Conservation (phyloP, 2,888 invertebrate species). For the Eupithecia dodoneata region DNA sequence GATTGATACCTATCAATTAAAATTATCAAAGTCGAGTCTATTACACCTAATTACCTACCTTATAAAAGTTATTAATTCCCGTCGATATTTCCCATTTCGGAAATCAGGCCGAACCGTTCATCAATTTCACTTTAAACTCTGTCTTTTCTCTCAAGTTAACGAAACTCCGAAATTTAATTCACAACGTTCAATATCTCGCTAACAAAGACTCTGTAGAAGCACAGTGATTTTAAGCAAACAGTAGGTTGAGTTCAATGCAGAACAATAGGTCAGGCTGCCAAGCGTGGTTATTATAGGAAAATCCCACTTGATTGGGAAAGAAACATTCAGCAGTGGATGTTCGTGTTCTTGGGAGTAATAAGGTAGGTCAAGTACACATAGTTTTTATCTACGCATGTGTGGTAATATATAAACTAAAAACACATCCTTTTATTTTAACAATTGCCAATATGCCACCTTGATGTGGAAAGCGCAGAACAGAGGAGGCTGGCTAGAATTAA, state of each 20-base stretch:
- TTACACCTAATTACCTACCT: background rate
- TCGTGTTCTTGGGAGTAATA: no score
- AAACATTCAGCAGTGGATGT: no score
- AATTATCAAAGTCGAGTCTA: background rate
- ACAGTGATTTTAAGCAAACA: conserved; percentile 11
- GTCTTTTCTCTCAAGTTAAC: conserved; percentile 30
- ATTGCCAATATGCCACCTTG: background rate
- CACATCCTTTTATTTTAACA: background rate
- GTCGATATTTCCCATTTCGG: conserved; percentile 14
- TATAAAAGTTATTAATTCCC: background rate
- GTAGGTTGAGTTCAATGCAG: background rate
- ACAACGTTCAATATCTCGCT: conserved; percentile 27
- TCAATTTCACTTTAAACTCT: conserved; percentile 25
- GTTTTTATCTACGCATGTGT: background rate
- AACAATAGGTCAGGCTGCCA: no score
- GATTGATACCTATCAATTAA: conserved; percentile 9
- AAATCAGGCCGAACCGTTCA: conserved; percentile 15
- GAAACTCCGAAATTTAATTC: conserved; percentile 29
- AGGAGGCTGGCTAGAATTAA: background rate
- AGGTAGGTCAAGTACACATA: background rate
- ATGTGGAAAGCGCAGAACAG: background rate
- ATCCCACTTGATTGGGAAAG: no score
- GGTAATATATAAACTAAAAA: background rate
- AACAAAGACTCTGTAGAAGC: conserved; percentile 21
- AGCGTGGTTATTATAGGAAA: no score